Base-by-base conservation (phyloP, 1,140 invertebrate species). In the Eueides isabella region DNA sequence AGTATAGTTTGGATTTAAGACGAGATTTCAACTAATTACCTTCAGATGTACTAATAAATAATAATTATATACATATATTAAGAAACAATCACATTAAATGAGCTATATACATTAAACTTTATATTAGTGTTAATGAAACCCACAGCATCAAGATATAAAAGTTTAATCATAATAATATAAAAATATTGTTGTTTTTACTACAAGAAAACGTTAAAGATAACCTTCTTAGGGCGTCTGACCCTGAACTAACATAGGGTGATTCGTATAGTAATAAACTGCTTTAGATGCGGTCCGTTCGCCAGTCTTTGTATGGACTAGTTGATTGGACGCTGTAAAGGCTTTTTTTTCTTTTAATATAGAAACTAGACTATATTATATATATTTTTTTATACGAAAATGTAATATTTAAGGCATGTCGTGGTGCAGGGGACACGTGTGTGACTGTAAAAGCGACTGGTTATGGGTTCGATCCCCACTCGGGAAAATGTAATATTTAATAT, bases 181-280 rank as follows among this genome's bases (percentile, higher is more conserved):
- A 55, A 12, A 55, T 26, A 55, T 14, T 12, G 11, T 9, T 26
- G 11, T 23, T 55, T 55, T 23, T 55, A 55, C 48, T 55, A 55
- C n/a, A 55, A 55, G 48, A 55, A 55, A 55, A 55, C 26, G 48
- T 23, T 55, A 23, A 55, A 55, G 19, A 55, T 26, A 55, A 55
- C 19, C 48, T 55, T 55, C 48, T 26, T 12, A 55, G 23, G 19
- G 19, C 48, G 48, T 55, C 23, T 55, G 48, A 26, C 48, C 48
- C 19, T 55, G 48, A 55, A 55, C 48, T 55, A 2, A 23, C 9
- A 23, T 23, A 2, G 44, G 44, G 44, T 55, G 48, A 55, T 55
- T 23, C 23, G 23, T 55, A 48, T 23, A 55, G 48, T 55, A 55
- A 55, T 14, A 55, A 55, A 55, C 48, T 55, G 48, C 26, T 55